Conservation (phyloP, 2,797 vertebrate species). For the Nannoperca australis region DNA sequence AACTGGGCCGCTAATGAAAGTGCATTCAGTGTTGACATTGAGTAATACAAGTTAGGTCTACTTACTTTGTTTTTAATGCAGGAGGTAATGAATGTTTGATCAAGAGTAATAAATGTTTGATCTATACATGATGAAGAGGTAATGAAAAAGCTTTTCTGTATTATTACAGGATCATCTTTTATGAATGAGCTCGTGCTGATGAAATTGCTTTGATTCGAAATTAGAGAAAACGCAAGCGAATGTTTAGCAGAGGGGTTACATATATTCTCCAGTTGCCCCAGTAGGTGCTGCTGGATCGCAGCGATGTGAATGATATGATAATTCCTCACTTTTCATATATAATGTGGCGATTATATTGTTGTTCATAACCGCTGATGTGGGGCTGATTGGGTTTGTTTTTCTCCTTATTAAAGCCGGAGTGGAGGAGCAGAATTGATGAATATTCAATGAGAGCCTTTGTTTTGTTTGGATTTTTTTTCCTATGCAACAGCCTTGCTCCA, state of each 20-base stretch:
- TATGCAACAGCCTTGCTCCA: slow-evolving; percentile 57
- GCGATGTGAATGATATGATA: slow-evolving; percentile 54
- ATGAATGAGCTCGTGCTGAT: slow-evolving; percentile 63
- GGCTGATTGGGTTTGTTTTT: slow-evolving; percentile 75
- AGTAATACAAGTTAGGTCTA: slow-evolving; percentile 44
- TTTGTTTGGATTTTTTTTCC: slow-evolving; percentile 51
- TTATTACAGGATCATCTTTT: slow-evolving; percentile 71
- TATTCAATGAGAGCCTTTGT: slow-evolving; percentile 74
- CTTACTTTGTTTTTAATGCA: slow-evolving; percentile 55
- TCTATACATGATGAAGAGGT: slow-evolving; percentile 66
- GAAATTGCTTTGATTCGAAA: slow-evolving; percentile 58
- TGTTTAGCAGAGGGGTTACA: slow-evolving; percentile 36
- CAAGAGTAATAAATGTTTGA: slow-evolving; percentile 71
- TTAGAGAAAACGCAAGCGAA: slow-evolving; percentile 35
- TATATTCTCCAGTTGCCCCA: slow-evolving; percentile 21
- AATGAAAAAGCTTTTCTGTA: slow-evolving; percentile 71
- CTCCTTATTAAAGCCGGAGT: slow-evolving; percentile 72
- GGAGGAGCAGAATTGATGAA: slow-evolving; percentile 69
- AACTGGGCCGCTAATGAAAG: slow-evolving; percentile 45
- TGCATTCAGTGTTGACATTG: slow-evolving; percentile 51
- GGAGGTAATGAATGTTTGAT: slow-evolving; percentile 74
- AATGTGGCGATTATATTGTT: slow-evolving; percentile 66
- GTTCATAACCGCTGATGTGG: slow-evolving; percentile 64
- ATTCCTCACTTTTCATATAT: slow-evolving; percentile 69
- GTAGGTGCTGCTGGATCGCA: slow-evolving; percentile 42